Base-by-base conservation (phyloP, 2,113 vertebrate species). In the Ceyx cyanopectus region DNA sequence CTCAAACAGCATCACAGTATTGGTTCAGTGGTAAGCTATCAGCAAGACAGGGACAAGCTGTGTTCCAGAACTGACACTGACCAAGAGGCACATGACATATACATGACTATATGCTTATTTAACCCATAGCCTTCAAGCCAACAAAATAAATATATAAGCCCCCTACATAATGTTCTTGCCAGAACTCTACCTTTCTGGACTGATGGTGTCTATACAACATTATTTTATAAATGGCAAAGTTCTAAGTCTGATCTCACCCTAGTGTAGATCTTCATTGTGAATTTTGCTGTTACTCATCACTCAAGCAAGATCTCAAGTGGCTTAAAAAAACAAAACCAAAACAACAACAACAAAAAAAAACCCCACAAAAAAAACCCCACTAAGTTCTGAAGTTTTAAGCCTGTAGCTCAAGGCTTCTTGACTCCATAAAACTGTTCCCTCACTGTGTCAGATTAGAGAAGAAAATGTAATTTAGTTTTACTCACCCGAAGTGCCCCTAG, bases 371-470 rank as follows among this genome's bases (percentile, higher is more conserved):
- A 72, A 90, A 30, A 86, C 58, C 61, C 48, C 21, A 26, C 15
- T 14, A 67, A 90, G 56, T 73, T 77, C 37, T 85, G 21, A 87
- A 91, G 51, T 74, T 85, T 70, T 34, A 54, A 92, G 51, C 41
- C 46, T 73, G 27, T 54, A 1, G 0, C 92, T 89, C 0, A 2
- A 79, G 67, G 56, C 79, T 85, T 51, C 68, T 87, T 69, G 81
- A 82, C 87, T 89, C 46, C 6, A 2, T 40, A 56, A 62, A 85
- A 70, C 29, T 46, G 14, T 57, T 83, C 30, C 56, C 27, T 88
- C 10, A 1, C 46, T 30, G 10, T 18, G 32, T 58, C 65, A 85
- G 60, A 74, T 9, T 22, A 74, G 50, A 68, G 3, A 24, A 13
- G 24, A 34, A 67, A 77, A 70, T 41, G 48, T 7, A 50, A 46